Evolutionary conservation across 2,888 invertebrate species (phyloP).

Genomic region (Bibio marci): DNA sequence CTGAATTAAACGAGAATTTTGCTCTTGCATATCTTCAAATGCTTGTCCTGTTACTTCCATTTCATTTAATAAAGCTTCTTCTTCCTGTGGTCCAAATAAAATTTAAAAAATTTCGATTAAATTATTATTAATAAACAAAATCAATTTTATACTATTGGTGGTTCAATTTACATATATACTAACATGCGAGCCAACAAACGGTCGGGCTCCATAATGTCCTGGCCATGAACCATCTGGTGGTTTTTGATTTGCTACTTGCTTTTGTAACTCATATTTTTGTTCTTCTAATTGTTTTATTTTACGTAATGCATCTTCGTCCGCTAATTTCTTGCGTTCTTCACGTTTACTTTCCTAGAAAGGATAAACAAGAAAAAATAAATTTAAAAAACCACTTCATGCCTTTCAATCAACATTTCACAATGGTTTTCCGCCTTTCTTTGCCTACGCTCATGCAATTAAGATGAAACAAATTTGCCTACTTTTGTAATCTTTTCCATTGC

Average conservation of each 20-base stretch:
- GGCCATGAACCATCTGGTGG: conserved; percentile 39
- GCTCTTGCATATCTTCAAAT: conserved; percentile 98
- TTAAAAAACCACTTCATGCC: no score
- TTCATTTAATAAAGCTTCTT: conserved; percentile 91
- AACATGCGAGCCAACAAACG: conserved; percentile 54
- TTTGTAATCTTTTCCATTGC: no score
- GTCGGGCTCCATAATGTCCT: conserved; percentile 39
- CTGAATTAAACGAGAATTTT: conserved; percentile 86
- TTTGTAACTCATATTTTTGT: conserved; percentile 79
- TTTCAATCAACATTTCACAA: no score
- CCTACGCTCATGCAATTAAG: no score
- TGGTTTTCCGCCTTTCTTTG: no score
- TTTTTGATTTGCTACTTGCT: conserved; percentile 75
- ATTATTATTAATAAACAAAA: not conserved
- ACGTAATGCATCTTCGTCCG: conserved; percentile 85
- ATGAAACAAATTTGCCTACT: no score
- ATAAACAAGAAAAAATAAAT: not conserved
- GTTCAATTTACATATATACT: no score
- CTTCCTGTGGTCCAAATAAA: conserved; percentile 42
- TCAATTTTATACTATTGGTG: conserved; percentile 4
- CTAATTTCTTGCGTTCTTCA: conserved; percentile 75
- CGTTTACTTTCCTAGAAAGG: conserved; percentile 52
- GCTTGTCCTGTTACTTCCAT: conserved; percentile 99
- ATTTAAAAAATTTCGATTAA: not conserved
- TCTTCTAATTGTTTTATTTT: conserved; percentile 92